A percentile compares a stretch with the other conserved stretches of the same genome.
Evolutionary conservation across 2,113 vertebrate genomes (phyloP).

Genomic region (Cyrtonyx montezumae): DNA sequence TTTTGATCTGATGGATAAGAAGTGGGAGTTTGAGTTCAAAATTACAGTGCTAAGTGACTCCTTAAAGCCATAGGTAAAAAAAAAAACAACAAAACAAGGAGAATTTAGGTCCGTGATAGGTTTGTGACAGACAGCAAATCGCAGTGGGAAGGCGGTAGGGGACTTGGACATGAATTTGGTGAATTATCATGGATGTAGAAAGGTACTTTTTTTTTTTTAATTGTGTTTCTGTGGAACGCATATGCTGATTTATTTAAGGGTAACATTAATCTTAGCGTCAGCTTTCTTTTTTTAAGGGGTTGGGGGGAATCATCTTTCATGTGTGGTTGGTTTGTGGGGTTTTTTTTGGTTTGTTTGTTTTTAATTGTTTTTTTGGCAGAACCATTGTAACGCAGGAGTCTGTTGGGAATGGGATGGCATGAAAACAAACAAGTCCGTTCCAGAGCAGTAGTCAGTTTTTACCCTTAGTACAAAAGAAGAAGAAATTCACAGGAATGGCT

Average conservation of each 20-base stretch:
- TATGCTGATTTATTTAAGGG: slow-evolving; percentile 76
- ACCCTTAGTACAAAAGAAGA: slow-evolving; percentile 36
- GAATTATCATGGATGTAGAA: slow-evolving; percentile 70
- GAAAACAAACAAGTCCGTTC: not conserved
- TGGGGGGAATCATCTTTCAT: not conserved
- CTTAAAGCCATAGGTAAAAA: slow-evolving; percentile 53
- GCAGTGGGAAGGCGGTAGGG: slow-evolving; percentile 19
- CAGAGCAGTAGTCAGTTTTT: slow-evolving; percentile 13
- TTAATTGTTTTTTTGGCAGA: slow-evolving; percentile 55
- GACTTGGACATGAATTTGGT: not conserved
- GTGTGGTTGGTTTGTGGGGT: not conserved
- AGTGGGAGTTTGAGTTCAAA: not conserved
- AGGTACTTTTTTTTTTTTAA: slow-evolving; percentile 69
- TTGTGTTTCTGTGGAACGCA: slow-evolving; percentile 61
- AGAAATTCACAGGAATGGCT: slow-evolving; percentile 11
- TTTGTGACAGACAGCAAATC: slow-evolving; percentile 18
- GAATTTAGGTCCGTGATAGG: not conserved
- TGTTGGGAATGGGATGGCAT: slow-evolving; percentile 42
- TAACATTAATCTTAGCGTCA: slow-evolving; percentile 60
- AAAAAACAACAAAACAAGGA: not conserved
- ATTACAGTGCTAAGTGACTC: not conserved
- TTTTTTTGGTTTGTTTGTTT: slow-evolving; percentile 20
- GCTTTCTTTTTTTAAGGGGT: not conserved
- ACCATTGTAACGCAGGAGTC: slow-evolving; percentile 45
- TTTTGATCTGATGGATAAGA: not conserved